Percentiles rank a stretch among this genome's conserved stretches.
These are phyloP conservation scores for Neomorphus geoffroyi DNA, from an alignment of 2,797 vertebrate species.

Conservation along the genomic window DNA sequence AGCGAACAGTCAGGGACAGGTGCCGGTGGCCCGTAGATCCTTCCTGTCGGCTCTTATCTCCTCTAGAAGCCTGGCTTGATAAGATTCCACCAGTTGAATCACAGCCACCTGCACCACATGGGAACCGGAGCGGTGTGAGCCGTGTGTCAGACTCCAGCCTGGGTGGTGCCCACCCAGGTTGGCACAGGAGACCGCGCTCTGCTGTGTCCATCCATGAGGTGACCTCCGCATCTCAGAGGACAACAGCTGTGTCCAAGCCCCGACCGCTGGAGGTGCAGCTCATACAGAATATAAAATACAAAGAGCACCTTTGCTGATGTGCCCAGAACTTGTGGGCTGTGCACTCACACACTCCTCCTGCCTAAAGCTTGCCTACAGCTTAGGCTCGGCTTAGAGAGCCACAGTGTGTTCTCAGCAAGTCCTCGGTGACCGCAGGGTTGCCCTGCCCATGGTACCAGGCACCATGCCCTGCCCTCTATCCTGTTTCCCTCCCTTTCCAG, in stretches of 20 bases:
- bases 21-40: not conserved
- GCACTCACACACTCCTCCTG: fast-evolving
- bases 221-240: too few relatives aligned
- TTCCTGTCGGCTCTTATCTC: not conserved
- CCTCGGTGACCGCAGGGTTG: fast-evolving
- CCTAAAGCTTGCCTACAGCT: not conserved
- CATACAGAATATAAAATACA: not conserved
- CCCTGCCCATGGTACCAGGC: not conserved
- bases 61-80: fast-evolving
- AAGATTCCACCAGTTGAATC: not conserved
- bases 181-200: not conserved
- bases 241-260: not conserved
- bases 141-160: fast-evolving
- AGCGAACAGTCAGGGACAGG: not conserved
- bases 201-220: fast-evolving
- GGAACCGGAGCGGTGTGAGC: fast-evolving
- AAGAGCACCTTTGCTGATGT: fast-evolving
- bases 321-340: not conserved
- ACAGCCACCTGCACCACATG: not conserved
- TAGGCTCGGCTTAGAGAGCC: not conserved
- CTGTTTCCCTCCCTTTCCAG: not conserved
- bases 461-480: fast-evolving
- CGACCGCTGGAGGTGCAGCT: not conserved
- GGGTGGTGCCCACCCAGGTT: not conserved
- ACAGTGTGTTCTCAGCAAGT: fast-evolving